Evolutionary conservation across 1,140 invertebrate genomes (phyloP), one percentile per base, ranked within the genome.

Genomic region (Nasonia vitripennis): DNA sequence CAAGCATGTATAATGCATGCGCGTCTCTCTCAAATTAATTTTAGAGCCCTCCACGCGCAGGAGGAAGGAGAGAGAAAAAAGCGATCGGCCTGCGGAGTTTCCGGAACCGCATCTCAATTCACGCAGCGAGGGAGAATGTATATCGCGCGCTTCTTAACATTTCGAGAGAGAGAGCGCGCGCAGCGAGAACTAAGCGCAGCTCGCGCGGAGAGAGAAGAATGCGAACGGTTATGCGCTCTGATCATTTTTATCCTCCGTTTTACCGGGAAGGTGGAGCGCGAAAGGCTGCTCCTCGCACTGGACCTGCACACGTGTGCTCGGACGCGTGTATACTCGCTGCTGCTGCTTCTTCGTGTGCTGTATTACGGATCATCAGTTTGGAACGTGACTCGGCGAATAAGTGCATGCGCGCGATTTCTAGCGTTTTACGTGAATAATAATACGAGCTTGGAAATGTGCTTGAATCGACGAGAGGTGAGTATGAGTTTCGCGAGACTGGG

Each of bases 281-380:
- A 37, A 31, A 41, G 41, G 41, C 48, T 48, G 20, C 14, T n/a
- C 10, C 31, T 12, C 27, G 14, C 31, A n/a, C 34, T 37, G 34
- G 73, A 75, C 11, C 34, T n/a, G 73, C 73, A 41, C 73, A 41
- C 73, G 37, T 75, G 73, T 34, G 31, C 55, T 41, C 27, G 27
- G 27, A 27, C 27, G 27, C 27, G 27, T 27, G 27, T 27, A 27
- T 27, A 27, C 27, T 1, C 27, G n/a, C 48, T 20, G 1, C 41
- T 73, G 2, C 77, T 37, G 34, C 45, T 78, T 55, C 48, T 73
- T 73, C 67, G n/a, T 51, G 41, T n/a, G 41, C 11, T 27, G 78
- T 68, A 85, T 85, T 85, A 81, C 80, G 67, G 80, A 86, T 86
- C 85, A 79, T 86, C 80, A 73, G 80, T 83, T 86, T 78, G 67